Evolutionary conservation across 2,888 invertebrate species (phyloP), one percentile per base, ranked within the genome.

Genomic region (Athetis lepigone): DNA sequence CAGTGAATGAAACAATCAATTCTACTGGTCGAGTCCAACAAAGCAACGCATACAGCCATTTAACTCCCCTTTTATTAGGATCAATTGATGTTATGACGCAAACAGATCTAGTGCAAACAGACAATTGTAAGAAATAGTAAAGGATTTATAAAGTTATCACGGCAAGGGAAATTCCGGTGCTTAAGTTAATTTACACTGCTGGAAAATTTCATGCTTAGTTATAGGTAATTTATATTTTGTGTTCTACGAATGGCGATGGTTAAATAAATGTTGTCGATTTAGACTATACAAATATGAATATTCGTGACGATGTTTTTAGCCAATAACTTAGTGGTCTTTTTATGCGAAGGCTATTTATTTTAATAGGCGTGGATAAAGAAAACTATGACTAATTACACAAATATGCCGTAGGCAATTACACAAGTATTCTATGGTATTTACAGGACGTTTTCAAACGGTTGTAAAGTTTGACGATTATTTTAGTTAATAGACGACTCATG

Each of bases 51-150:
- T 65, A 75, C 62, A 82, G 78, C 80, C 81, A 85, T 86, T 91
- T 87, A 87, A 88, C 86, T 87, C 77, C 79, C 69, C 70, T 72
- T 86, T 87, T 83, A 92, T 92, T 92, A 88, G 82, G 89, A 88
- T 89, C 92, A 92, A 92, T 92, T 92, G 89, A 79, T 84, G 80
- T 81, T 79, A 64, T 72, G 79, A 79, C 82, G 84, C 85, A 83
- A 84, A 75, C 77, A 54, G 75, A 81, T 86, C 79, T 80, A 70
- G 74, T 67, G 60, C 72, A 78, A 73, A 75, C 77, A 74, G 55
- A 69, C 79, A 77, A 82, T 83, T 76, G 72, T 63, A 40, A 58
- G 57, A 40, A 55, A 37, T 55, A 43, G 56, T 39, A 42, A 68
- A 67, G 50, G 60, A 68, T 78, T 77, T 64, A 45, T 66, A 72